Evolutionary conservation across 2,888 invertebrate species (phyloP).

Genomic region (Rhaphigaster nebulosa): DNA sequence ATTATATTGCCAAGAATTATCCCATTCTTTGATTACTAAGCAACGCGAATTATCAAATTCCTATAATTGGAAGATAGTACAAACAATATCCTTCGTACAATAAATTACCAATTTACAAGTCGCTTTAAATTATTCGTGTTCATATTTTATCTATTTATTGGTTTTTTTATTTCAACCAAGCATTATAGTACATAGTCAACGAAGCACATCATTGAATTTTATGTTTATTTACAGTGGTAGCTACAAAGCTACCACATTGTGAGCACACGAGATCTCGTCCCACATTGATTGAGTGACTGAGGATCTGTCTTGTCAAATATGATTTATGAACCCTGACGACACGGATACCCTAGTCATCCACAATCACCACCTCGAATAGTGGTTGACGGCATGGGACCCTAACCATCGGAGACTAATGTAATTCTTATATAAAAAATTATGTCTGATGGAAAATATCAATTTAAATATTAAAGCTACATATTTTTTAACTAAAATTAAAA

Average conservation of each 20-base stretch:
- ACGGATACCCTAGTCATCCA: not conserved
- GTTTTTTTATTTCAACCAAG: not conserved
- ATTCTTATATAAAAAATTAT: not conserved
- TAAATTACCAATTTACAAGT: not conserved
- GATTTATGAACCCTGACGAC: not conserved
- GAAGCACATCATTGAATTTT: not conserved
- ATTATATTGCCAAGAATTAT: too few relatives aligned
- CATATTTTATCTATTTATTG: not conserved
- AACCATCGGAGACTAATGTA: not conserved
- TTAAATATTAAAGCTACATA: not conserved
- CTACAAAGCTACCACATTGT: not conserved
- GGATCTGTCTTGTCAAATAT: constrained; percentile 37
- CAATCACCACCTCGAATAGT: not conserved
- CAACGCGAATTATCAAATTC: not conserved
- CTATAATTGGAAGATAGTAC: too few relatives aligned
- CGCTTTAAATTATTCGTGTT: not conserved
- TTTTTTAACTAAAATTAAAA: too few relatives aligned
- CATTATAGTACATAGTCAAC: not conserved
- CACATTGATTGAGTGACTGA: constrained; percentile 33
- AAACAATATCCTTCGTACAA: too few relatives aligned
- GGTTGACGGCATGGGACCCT: not conserved
- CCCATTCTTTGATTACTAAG: too few relatives aligned
- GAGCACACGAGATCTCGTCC: not conserved
- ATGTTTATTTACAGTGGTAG: constrained; percentile 2
- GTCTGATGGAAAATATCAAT: not conserved